Evolutionary conservation across 1,140 invertebrate species (phyloP).

Genomic region (Pentalonia nigronervosa): DNA sequence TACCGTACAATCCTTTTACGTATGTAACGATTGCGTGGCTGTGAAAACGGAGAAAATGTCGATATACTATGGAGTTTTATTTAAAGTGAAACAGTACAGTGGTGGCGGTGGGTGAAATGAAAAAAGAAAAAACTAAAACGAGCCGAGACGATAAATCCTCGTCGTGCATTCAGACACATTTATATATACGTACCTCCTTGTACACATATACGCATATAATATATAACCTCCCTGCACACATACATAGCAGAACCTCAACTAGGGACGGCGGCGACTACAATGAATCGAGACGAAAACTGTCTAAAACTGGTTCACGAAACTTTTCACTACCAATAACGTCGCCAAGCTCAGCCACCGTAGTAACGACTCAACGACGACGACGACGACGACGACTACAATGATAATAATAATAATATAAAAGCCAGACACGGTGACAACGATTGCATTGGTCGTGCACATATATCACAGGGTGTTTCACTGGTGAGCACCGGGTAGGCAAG

Average conservation of each 20-base stretch:
- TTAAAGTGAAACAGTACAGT: not conserved
- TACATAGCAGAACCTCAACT: too few relatives aligned
- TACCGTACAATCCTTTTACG: not conserved
- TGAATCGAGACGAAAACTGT: slow-evolving; percentile 3
- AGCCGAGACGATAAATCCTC: not conserved
- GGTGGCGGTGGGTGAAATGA: not conserved
- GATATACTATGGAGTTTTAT: not conserved
- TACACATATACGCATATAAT: not conserved
- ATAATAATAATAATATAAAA: slow-evolving; percentile 11
- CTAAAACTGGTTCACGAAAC: not conserved
- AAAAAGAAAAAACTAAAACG: slow-evolving; percentile 5
- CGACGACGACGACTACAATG: not conserved
- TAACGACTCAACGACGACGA: not conserved
- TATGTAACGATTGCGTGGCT: not conserved
- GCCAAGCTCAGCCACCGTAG: not conserved
- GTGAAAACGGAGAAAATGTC: not conserved
- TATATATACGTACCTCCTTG: not conserved
- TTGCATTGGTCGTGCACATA: not conserved
- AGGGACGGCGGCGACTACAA: not conserved
- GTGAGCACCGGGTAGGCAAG: too few relatives aligned
- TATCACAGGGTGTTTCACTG: not conserved
- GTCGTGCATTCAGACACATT: not conserved
- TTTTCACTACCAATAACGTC: not conserved
- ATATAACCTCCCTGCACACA: too few relatives aligned
- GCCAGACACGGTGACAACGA: not conserved